Base-by-base conservation (phyloP, 92 coral and sea anemone species). In the Epizoanthus scotinus region DNA sequence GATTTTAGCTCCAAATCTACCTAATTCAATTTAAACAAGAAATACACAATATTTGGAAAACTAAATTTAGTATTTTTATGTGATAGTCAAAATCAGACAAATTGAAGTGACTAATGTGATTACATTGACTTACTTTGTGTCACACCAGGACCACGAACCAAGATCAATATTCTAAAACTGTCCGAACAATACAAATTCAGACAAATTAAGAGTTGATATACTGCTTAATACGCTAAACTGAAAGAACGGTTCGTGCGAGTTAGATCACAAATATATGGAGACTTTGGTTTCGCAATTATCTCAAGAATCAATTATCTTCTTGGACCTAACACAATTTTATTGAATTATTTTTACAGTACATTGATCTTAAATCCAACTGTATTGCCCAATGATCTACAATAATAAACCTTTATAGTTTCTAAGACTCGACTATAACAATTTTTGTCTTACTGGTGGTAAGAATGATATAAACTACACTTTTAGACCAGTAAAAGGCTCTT, bases 181-280 rank as follows among this genome's bases (percentile, higher is more conserved):
- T 62, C 19, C 31, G 4, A 22, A 62, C 31, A 62, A 26, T 24
- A 13, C 0, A 62, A 26, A 26, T 18, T 9, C 22, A 34, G 52
- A 10, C 52, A 47, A 47, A 47, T 47, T 47, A 47, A 47, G 52
- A 8, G 15, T 47, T 47, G 52, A 47, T 47, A 13, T 10, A 10
- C 14, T 13, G 14, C 52, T 2, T 64, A 13, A 64, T 40, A 25
- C 42, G 21, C 8, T 26, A 29, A 64, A 29, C 18, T 64, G n/a
- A 21, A 64, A 19, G 47, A 64, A 40, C 38, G 17, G 36, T 15
- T 64, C 28, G 3, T 34, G 70, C 17, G 47, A 29, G 38, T 64
- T 64, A 17, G 22, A n/a, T 38, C 57, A 42, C 22, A 68, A 68
- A 40, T 42, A 68, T 56, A 68, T 50, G 73, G 47, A 42, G 31